Percentiles rank a stretch among this genome's conserved stretches.
Conservation (phyloP, 2,888 invertebrate species). For the Lacanobia oleracea region DNA sequence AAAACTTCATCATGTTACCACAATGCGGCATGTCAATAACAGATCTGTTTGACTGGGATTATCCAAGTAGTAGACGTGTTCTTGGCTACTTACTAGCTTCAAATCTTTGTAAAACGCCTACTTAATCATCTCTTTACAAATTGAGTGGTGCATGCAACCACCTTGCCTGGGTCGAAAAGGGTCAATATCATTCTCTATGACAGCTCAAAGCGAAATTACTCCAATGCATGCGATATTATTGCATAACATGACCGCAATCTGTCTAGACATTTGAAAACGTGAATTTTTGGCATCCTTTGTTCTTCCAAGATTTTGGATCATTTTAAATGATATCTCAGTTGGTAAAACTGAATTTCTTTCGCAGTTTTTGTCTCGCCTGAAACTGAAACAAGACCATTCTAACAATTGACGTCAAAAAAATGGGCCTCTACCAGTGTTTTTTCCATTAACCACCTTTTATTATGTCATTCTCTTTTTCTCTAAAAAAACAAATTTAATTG, state of each 20-base stretch:
- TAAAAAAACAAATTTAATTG: slow-evolving; percentile 29
- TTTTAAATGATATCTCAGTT: not conserved
- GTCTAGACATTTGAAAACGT: slow-evolving; percentile 43
- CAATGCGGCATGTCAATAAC: slow-evolving; percentile 34
- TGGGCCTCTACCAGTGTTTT: too few relatives aligned
- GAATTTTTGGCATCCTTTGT: slow-evolving; percentile 18
- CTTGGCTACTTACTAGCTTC: slow-evolving; percentile 2
- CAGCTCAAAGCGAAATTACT: slow-evolving; percentile 58
- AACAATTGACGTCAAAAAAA: not conserved
- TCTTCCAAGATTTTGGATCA: slow-evolving; percentile 9
- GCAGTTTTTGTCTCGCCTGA: not conserved
- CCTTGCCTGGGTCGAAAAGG: slow-evolving; percentile 59
- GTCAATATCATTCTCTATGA: slow-evolving; percentile 64
- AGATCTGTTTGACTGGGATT: slow-evolving; percentile 15
- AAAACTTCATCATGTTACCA: not conserved
- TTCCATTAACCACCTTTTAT: too few relatives aligned
- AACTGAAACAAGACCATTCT: not conserved
- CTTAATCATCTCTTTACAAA: slow-evolving; percentile 15
- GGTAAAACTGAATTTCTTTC: not conserved
- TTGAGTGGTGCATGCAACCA: slow-evolving; percentile 29
- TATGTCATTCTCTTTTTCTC: not conserved
- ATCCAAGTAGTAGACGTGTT: slow-evolving; percentile 2
- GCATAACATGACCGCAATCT: slow-evolving; percentile 55
- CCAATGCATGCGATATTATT: slow-evolving; percentile 57
- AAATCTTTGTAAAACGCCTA: slow-evolving; percentile 7